phyloP scores from a whole-genome alignment of 2,888 invertebrate species.

The Diarsia brunnea region DNA sequence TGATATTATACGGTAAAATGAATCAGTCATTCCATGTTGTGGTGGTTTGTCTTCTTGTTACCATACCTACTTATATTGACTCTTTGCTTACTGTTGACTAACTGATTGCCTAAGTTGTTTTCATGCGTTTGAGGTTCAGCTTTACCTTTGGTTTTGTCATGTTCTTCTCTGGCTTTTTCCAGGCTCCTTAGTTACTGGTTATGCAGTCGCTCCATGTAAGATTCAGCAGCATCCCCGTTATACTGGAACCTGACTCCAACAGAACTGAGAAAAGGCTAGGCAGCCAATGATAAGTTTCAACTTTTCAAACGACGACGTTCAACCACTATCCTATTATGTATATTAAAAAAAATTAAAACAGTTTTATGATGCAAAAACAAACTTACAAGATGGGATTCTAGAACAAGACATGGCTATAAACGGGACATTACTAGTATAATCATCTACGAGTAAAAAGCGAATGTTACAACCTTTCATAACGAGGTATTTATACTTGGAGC shows the following conservation, averaged over 20 bases:
- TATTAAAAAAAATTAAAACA: not conserved
- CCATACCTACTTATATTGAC: not conserved
- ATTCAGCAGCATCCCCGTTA: not conserved
- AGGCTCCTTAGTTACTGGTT: not conserved
- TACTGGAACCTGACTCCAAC: not conserved
- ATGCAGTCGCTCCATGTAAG: not conserved
- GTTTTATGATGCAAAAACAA: not conserved
- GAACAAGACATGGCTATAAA: not conserved
- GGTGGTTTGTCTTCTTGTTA: not conserved
- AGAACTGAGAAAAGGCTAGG: not conserved
- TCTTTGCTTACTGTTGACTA: not conserved
- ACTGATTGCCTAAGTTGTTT: not conserved
- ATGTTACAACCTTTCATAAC: constrained; percentile 12
- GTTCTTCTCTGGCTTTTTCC: not conserved
- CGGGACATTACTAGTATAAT: not conserved
- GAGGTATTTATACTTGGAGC: constrained; percentile 34
- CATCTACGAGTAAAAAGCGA: constrained; percentile 20
- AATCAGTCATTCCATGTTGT: not conserved
- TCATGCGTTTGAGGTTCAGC: not conserved
- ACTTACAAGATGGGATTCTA: not conserved
- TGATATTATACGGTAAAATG: constrained; percentile 11
- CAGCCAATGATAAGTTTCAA: not conserved
- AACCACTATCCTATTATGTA: not conserved
- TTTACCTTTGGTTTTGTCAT: not conserved
- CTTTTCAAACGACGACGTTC: not conserved